Conservation (phyloP, 2,113 vertebrate genomes). For the zebrafish (Danio rerio) region DNA sequence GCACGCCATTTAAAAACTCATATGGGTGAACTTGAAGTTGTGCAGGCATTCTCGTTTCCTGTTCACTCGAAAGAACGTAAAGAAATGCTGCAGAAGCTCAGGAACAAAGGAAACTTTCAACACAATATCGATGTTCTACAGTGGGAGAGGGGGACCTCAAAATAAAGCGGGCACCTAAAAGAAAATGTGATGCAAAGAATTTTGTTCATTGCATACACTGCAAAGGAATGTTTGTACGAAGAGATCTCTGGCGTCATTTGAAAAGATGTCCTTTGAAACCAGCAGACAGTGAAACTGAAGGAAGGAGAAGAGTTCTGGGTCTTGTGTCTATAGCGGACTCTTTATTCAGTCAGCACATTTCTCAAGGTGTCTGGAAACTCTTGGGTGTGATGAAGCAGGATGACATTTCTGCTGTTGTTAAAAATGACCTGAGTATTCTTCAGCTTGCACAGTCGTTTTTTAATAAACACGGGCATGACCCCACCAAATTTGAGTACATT, state of each 20-base stretch:
- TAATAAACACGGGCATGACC: slow-evolving; percentile 53
- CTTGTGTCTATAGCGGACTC: slow-evolving; percentile 22
- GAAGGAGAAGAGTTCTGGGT: slow-evolving; percentile 37
- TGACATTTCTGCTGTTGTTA: slow-evolving; percentile 36
- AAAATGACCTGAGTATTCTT: slow-evolving; percentile 50
- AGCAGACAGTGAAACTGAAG: neutral
- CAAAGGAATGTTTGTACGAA: slow-evolving; percentile 38
- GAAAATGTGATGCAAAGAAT: slow-evolving; percentile 20
- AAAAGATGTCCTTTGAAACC: slow-evolving; percentile 51
- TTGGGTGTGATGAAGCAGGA: slow-evolving; percentile 44
- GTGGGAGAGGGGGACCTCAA: neutral
- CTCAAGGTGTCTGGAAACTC: slow-evolving; percentile 48
- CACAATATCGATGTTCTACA: neutral
- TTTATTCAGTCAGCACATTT: slow-evolving; percentile 33
- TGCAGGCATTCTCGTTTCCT: slow-evolving; percentile 23
- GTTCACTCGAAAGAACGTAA: slow-evolving; percentile 49
- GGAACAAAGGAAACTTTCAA: slow-evolving; percentile 29
- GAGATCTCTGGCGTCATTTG: slow-evolving; percentile 48
- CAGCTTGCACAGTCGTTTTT: slow-evolving; percentile 46
- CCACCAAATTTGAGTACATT: slow-evolving; percentile 49
- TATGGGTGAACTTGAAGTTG: slow-evolving; percentile 29
- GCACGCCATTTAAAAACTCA: slow-evolving; percentile 41
- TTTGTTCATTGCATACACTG: slow-evolving; percentile 52
- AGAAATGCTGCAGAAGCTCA: neutral
- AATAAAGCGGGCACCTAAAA: slow-evolving; percentile 38